Percentiles rank a stretch among this genome's conserved stretches.
Evolutionary conservation across 2,797 vertebrate species (phyloP).

Genomic region (Onychomys leucogaster): DNA sequence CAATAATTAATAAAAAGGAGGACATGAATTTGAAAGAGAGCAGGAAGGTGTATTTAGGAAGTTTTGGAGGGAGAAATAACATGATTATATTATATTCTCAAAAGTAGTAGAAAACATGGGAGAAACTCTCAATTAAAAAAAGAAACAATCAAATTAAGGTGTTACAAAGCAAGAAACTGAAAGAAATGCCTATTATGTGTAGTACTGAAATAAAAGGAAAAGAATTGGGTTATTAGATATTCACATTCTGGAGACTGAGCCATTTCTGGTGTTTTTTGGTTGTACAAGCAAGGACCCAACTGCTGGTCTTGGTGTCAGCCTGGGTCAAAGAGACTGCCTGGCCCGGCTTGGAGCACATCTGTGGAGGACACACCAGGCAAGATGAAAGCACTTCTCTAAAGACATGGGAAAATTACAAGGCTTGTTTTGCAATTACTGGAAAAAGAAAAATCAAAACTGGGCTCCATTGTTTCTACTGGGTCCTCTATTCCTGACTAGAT

Average conservation of each 20-base stretch:
- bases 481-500: too few relatives aligned
- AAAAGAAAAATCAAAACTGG: not conserved
- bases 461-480: not conserved
- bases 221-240: accelerated
- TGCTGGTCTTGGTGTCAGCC: not conserved
- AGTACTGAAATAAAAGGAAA: not conserved
- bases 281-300: not conserved
- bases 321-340: not conserved
- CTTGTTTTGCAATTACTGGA: not conserved
- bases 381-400: not conserved
- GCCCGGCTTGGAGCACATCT: not conserved
- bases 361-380: too few relatives aligned
- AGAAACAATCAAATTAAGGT: not conserved
- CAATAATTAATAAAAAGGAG: not conserved
- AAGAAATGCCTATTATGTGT: not conserved
- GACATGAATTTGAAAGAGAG: not conserved
- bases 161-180: not conserved
- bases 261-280: not conserved
- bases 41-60: not conserved
- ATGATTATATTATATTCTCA: not conserved
- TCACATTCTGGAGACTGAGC: not conserved
- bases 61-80: not conserved
- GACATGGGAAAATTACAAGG: not conserved
- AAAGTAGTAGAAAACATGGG: not conserved
- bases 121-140: too few relatives aligned